Conservation (phyloP, 2,797 vertebrate genomes). For the Rhinogobio ventralis region DNA sequence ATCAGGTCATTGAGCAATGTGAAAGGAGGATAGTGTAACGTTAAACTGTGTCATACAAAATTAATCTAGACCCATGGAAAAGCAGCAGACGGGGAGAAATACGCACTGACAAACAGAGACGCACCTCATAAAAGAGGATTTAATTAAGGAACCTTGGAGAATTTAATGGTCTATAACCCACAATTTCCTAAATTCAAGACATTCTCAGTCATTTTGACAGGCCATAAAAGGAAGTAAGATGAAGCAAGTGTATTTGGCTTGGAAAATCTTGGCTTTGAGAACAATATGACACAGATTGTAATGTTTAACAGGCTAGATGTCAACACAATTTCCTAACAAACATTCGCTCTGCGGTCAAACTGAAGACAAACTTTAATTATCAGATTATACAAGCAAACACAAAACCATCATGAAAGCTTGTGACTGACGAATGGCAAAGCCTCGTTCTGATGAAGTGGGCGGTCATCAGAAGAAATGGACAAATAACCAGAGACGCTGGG, state of each 20-base stretch:
- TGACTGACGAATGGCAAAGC: neutral
- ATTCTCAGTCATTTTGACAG: constrained; percentile 42
- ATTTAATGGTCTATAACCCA: constrained; percentile 39
- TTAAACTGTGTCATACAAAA: constrained; percentile 65
- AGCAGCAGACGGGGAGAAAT: constrained; percentile 28
- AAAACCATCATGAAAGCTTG: neutral
- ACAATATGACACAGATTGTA: constrained; percentile 18
- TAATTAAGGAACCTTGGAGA: constrained; percentile 28
- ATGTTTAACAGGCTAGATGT: constrained; percentile 30
- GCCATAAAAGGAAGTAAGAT: constrained; percentile 25
- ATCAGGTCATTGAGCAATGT: constrained; percentile 53
- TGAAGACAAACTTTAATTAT: constrained; percentile 42
- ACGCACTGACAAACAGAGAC: constrained; percentile 26
- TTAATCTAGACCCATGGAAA: constrained; percentile 21
- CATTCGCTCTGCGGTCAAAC: constrained; percentile 19
- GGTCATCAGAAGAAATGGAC: neutral
- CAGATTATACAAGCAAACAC: constrained; percentile 13
- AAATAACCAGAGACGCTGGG: constrained; percentile 13
- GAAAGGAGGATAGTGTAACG: constrained; percentile 63
- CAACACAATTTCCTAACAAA: constrained; percentile 36
- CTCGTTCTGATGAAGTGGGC: constrained; percentile 9
- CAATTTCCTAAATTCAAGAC: constrained; percentile 44
- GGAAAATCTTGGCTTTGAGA: constrained; percentile 23
- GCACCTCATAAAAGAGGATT: constrained; percentile 27
- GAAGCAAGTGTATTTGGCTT: constrained; percentile 33